Base-by-base conservation (phyloP, 2,888 invertebrate species). In the Pterobdella sp. region DNA sequence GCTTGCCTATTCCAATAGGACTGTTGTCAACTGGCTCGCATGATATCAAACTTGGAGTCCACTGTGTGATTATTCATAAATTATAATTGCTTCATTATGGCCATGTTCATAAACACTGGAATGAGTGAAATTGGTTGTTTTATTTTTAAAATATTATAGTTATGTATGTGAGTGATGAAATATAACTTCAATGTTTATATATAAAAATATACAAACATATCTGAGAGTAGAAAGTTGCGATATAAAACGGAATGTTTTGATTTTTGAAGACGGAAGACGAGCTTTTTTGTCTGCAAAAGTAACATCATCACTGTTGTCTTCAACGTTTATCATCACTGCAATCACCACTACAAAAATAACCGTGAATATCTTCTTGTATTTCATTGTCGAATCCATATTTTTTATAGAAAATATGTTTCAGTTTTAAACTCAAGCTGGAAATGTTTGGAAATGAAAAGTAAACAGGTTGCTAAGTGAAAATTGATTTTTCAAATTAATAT, bases 1-100 rank as follows among this genome's bases (percentile, higher is more conserved):
- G 74, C 42, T 77, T 77, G 60, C 77, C 75, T 1, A 76, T 49
- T 1, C 73, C 74, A 71, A 77, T 74, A 1, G 74, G 74, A 2
- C 32, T 67, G 34, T 73, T 73, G 68, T 77, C 77, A 3, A 68
- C 66, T n/a, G 74, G 64, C 26, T 75, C 75, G 70, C 75, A 75
- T 14, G 60, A 70, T 3, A 34, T 67, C 36, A 76, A 49, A 29
- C 74, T 73, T 2, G 76, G 76, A 29, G 56, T 73, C 76, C 76
- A 76, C 75, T 76, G 72, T 56, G n/a, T 4, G 31, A 26, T 3
- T 3, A 71, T 67, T 18, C 26, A 32, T 36, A 34, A 34, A 1
- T 70, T 14, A 14, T 63, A n/a, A 26, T 14, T 63, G 7, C 10
- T 26, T 63, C 26, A 63, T 7, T 14, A 14, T 14, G n/a, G 10